Evolutionary conservation across 2,888 invertebrate species (phyloP), one percentile per base, ranked within the genome.

Genomic region (Celastrina argiolus): DNA sequence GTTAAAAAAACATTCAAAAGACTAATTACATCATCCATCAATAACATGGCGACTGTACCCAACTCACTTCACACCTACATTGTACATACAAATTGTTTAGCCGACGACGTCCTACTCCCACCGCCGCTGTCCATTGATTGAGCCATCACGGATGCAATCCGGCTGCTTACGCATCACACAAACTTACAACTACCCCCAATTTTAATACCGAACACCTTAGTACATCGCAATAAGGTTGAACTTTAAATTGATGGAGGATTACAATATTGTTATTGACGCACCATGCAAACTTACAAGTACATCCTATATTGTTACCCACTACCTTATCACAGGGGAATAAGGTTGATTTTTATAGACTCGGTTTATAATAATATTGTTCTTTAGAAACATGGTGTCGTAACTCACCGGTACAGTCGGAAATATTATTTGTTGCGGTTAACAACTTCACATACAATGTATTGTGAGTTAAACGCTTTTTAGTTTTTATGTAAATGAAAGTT

Each of bases 81-180:
- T 88, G 87, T 88, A 84, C n/a, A n/a, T 76, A 78, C 76, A 83
- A 88, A 89, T 87, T 87, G 86, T 88, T 88, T 87, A 83, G 79
- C 78, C 83, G 85, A 85, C 83, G 85, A 85, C 80, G 82, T 82
- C 82, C 75, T 81, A 82, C 84, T 81, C 82, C 81, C 81, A 79
- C 82, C 77, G 78, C 75, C 77, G 79, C 76, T 78, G 76, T 68
- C 79, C 84, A 83, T 83, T 86, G 88, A 89, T 89, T 88, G 86
- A 89, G 87, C 82, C 89, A 87, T 89, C 86, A 81, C 81, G 72
- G 76, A 75, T 81, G 81, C 81, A 80, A 81, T 85, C 81, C 81
- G 82, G 81, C 82, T 81, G 79, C 82, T 82, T 79, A 81, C 81
- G 78, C 78, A 75, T 70, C 66, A 69, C 31, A 68, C 72, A 67